Base-by-base conservation (phyloP, 2,797 vertebrate genomes). In the Silurus aristotelis region DNA sequence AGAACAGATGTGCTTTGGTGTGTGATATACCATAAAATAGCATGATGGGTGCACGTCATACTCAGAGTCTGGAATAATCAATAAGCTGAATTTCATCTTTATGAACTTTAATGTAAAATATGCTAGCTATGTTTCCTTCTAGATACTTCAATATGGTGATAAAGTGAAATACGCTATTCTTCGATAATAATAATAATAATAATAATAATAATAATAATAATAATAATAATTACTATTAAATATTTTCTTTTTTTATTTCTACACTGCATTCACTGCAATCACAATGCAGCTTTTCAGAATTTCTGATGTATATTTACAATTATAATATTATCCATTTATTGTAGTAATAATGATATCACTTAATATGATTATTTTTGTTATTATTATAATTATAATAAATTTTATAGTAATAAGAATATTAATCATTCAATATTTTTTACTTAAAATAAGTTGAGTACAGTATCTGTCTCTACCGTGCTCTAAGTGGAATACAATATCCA, bases 211-310 rank as follows among this genome's bases (percentile, higher is more conserved):
- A 38, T 38, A 38, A 38, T 38, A 38, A 38, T 38, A 38, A 38
- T 38, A 38, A 38, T 38, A 38, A 38, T 38, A 38, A 38, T 38
- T 38, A 38, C 38, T 27, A 20, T 77, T 58, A 1, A 19, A 7
- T 0, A 20, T 9, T 58, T 10, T 17, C 27, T 56, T 19, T 20
- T 20, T 77, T 20, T 12, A 60, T 52, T 73, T 52, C 71, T 73
- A 6, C 46, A 70, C 10, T 7, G 6, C 61, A n/a, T n/a, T 63
- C 31, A 31, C 31, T 31, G 31, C 38, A 46, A 52, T 27, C 73
- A 76, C 52, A 76, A 31, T 27, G 73, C 73, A 76, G 73, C 52
- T 76, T 76, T 17, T 17, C 13, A 52, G n/a, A 70, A 43, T 9
- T 20, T 19, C 68, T 70, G 17, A 9, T 10, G 19, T 70, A 64